Evolutionary conservation across 92 coral and sea anemone genomes (phyloP), one percentile per base, ranked within the genome.

Genomic region (Pocillopora grandis): DNA sequence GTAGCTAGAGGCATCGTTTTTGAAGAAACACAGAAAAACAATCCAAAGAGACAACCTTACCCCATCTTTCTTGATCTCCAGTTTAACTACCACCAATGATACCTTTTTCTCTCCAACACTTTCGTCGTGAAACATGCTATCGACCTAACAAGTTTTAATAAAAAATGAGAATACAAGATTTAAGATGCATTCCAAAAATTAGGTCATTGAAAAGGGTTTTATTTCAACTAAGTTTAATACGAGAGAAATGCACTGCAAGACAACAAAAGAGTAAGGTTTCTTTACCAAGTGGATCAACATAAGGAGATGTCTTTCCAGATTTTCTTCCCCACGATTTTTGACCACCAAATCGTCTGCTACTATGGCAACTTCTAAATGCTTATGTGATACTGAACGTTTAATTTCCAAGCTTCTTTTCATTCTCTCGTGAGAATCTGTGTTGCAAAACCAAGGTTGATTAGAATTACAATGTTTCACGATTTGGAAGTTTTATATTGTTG

Each of bases 251-350:
- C 52, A 42, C 4, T 42, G 52, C 7, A 42, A 42, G 52, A 0
- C 52, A 42, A 42, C 52, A 3, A 42, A 42, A 42, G 52, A 42
- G 8, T 42, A 42, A 16, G 56, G 37, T 20, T 23, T 19, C 57
- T 94, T 89, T 92, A 96, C 98, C 85, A 94, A 80, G 83, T 96
- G 97, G 31, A 92, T 98, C 66, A 94, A 77, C 75, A 93, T 80
- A 48, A 92, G 76, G 66, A 96, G 55, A 72, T 76, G 71, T 52
- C 71, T 78, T 3, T 79, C 80, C 49, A 93, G 78, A 48, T 92
- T 87, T 66, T 74, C 71, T 62, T 87, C 90, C 12, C 95, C 96
- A 21, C 87, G 80, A 9, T 59, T 55, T 62, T 94, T 76, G 4
- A 90, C 76, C 12, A 90, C 76, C 84, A 88, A 80, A 64, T 89